phyloP scores from a whole-genome alignment of 2,113 vertebrate genomes.

The Phylloscopus whistleri region DNA sequence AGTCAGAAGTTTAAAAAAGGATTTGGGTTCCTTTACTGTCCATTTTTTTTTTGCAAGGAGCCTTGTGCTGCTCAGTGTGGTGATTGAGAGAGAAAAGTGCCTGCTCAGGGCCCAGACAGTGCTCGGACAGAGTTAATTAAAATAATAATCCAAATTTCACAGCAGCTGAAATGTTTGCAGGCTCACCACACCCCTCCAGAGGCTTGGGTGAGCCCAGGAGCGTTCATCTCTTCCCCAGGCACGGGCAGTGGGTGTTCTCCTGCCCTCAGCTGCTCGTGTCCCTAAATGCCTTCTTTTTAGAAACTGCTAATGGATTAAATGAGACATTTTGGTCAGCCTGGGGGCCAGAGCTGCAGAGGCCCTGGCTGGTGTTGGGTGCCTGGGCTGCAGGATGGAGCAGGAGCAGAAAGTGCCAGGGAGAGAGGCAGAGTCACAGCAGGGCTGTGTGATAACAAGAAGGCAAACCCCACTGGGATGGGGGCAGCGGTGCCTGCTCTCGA shows the following conservation, averaged over 20 bases:
- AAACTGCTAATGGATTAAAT: background rate
- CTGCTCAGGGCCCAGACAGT: background rate
- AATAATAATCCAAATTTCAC: background rate
- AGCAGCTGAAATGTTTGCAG: background rate
- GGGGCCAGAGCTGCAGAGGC: background rate
- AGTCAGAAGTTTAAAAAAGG: background rate
- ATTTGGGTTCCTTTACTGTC: background rate
- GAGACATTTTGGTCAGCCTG: background rate
- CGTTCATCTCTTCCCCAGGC: accelerated
- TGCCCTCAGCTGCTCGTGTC: background rate
- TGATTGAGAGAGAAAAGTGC: background rate
- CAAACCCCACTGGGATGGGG: background rate
- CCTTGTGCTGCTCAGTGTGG: accelerated
- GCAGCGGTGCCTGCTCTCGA: background rate
- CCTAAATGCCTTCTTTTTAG: background rate
- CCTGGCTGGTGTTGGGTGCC: accelerated
- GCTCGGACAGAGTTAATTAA: background rate
- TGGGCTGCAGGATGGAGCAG: background rate
- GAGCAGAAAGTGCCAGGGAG: background rate
- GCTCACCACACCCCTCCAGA: background rate
- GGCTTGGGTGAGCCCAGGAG: background rate
- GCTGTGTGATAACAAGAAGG: no score
- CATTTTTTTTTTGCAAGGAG: background rate
- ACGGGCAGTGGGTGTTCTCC: accelerated
- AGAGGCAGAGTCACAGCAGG: background rate